phyloP scores from a whole-genome alignment of 2,113 vertebrate species.

The Nothobranchius kuhntae region DNA sequence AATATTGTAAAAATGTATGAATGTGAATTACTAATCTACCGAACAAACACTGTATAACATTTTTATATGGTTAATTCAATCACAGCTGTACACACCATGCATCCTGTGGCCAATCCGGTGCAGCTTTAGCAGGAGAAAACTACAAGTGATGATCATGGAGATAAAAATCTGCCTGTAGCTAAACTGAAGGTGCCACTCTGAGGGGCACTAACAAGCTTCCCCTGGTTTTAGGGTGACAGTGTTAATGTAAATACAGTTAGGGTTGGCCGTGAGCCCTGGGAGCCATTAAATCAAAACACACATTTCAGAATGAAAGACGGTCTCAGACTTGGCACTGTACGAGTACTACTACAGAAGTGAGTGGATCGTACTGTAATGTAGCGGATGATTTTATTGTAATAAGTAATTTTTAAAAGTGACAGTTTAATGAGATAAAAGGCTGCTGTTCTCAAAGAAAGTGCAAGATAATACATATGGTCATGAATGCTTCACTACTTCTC shows the following conservation, averaged over 20 bases:
- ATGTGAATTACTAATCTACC: too few species aligned
- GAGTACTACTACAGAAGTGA: not conserved
- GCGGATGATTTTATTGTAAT: constrained; percentile 1
- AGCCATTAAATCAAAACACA: not conserved
- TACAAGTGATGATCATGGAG: too few species aligned
- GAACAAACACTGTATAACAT: too few species aligned
- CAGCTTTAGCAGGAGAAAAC: too few species aligned
- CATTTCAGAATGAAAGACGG: not conserved
- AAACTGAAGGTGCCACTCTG: not conserved
- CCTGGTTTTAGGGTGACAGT: not conserved
- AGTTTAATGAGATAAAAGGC: not conserved
- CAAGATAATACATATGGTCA: not conserved
- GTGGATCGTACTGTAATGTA: not conserved
- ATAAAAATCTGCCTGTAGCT: too few species aligned
- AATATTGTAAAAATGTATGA: too few species aligned
- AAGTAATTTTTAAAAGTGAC: not conserved
- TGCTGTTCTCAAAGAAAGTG: not conserved
- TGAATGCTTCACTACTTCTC: not conserved
- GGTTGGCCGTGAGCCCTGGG: not conserved
- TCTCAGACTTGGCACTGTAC: not conserved
- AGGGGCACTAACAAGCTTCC: not conserved
- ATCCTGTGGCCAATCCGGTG: too few species aligned
- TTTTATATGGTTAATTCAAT: too few species aligned
- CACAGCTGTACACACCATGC: too few species aligned
- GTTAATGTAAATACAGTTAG: not conserved